phyloP scores from a whole-genome alignment of 1,140 invertebrate genomes.

The Subanguina moxae region DNA sequence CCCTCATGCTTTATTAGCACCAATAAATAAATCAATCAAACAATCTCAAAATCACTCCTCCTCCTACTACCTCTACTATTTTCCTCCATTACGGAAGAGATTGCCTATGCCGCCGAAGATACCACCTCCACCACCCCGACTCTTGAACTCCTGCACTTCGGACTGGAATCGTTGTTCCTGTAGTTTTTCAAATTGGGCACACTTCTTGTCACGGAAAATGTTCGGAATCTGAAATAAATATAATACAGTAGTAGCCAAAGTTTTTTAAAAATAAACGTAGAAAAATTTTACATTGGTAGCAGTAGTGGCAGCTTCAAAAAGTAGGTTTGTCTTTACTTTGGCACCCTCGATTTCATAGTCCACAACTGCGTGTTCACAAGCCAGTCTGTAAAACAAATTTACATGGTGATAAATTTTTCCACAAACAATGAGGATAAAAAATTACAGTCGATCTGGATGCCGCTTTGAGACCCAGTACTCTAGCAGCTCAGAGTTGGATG shows the following conservation, averaged over 20 bases:
- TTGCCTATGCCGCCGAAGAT: slow-evolving; percentile 52
- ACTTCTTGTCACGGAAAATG: slow-evolving; percentile 59
- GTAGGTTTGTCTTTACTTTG: slow-evolving; percentile 57
- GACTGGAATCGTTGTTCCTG: slow-evolving; percentile 57
- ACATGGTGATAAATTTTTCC: too few species aligned
- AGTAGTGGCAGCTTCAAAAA: slow-evolving; percentile 59
- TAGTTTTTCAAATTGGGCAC: slow-evolving; percentile 54
- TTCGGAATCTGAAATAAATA: slow-evolving; percentile 50
- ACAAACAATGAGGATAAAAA: too few species aligned
- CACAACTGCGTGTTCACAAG: slow-evolving; percentile 56
- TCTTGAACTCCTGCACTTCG: slow-evolving; percentile 55
- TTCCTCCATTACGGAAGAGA: slow-evolving; percentile 26
- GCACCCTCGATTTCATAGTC: slow-evolving; percentile 59
- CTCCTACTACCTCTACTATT: not conserved
- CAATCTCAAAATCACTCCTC: too few species aligned
- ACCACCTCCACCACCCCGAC: slow-evolving; percentile 44
- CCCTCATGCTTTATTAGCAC: too few species aligned
- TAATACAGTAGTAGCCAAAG: slow-evolving; percentile 8
- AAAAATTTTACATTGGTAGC: slow-evolving; percentile 51
- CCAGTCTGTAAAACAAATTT: slow-evolving; percentile 14
- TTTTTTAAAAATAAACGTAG: slow-evolving; percentile 4
- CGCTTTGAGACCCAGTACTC: slow-evolving; percentile 59
- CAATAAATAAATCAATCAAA: too few species aligned
- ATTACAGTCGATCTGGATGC: slow-evolving; percentile 49
- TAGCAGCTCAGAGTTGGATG: slow-evolving; percentile 57